Percentiles rank a stretch among this genome's conserved stretches.
Conservation (phyloP, 2,797 vertebrate genomes). For the Oryzias sinensis region DNA sequence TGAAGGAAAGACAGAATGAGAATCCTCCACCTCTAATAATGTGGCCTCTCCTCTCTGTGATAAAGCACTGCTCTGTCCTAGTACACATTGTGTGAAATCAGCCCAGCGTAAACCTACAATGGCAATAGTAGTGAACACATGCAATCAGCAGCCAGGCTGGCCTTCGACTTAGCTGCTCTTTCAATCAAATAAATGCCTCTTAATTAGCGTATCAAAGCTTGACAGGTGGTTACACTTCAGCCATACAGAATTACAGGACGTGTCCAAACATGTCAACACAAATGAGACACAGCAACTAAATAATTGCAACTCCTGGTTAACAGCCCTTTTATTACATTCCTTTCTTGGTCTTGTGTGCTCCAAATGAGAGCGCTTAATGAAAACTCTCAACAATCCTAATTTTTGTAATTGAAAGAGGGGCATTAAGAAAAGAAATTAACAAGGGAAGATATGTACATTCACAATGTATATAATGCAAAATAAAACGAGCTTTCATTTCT, state of each 20-base stretch:
- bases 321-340: neutral
- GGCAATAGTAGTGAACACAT: slow-evolving; percentile 41
- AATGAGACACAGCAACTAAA: slow-evolving; percentile 6
- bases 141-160: slow-evolving; percentile 25
- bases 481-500: too few species aligned
- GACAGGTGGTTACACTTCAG: slow-evolving; percentile 45
- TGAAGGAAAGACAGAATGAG: slow-evolving; percentile 42
- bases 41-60: slow-evolving; percentile 31
- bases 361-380: neutral
- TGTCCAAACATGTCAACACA: slow-evolving; percentile 15
- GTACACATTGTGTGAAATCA: slow-evolving; percentile 60
- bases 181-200: slow-evolving; percentile 52
- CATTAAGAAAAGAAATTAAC: too few species aligned
- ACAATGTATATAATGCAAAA: too few species aligned
- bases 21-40: slow-evolving; percentile 61
- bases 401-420: neutral
- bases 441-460: too few species aligned
- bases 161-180: slow-evolving; percentile 33
- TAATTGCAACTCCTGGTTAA: slow-evolving; percentile 11
- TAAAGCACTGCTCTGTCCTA: slow-evolving; percentile 38
- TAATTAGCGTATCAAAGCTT: slow-evolving; percentile 60
- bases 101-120: slow-evolving; percentile 56
- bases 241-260: slow-evolving; percentile 25
- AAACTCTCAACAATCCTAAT: neutral
- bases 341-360: slow-evolving; percentile 7